Percentiles rank a stretch among this genome's conserved stretches.
Evolutionary conservation across 2,797 vertebrate genomes (phyloP).

Genomic region (Argya squamiceps): DNA sequence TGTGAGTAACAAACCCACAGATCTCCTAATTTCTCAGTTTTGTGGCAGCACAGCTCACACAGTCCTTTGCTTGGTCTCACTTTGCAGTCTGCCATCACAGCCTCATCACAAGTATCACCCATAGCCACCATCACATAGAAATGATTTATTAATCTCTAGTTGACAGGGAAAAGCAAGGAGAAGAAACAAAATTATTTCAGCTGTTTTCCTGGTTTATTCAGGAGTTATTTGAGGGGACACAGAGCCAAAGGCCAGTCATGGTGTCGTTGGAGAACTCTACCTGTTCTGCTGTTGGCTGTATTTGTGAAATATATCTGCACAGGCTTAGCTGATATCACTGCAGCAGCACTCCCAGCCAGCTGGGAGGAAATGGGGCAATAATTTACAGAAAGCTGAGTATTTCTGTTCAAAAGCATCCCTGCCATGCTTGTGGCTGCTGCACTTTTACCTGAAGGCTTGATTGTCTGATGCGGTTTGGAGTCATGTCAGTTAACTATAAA

Average conservation of each 20-base stretch:
- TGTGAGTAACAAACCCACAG: neutral
- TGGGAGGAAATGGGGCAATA: neutral
- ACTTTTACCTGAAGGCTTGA: slow-evolving; percentile 31
- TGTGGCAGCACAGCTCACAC: neutral
- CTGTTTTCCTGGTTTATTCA: neutral
- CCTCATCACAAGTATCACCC: neutral
- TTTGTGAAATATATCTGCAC: neutral
- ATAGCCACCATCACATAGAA: neutral
- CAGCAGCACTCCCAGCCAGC: neutral
- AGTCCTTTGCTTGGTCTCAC: neutral
- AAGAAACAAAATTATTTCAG: neutral
- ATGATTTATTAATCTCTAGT: neutral
- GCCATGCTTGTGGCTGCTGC: slow-evolving; percentile 8
- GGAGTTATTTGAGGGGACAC: neutral
- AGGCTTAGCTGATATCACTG: neutral
- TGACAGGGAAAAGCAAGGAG: neutral
- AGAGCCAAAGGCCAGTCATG: neutral
- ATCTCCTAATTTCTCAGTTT: neutral
- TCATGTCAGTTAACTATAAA: slow-evolving; percentile 11
- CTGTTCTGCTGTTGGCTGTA: neutral
- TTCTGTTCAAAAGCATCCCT: slow-evolving; percentile 35
- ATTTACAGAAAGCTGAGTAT: slow-evolving; percentile 1
- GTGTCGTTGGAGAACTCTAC: neutral
- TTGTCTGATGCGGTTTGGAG: slow-evolving; percentile 37
- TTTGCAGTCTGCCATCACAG: neutral